Conservation (phyloP, 2,888 invertebrate species). For the Conomelus anceps region DNA sequence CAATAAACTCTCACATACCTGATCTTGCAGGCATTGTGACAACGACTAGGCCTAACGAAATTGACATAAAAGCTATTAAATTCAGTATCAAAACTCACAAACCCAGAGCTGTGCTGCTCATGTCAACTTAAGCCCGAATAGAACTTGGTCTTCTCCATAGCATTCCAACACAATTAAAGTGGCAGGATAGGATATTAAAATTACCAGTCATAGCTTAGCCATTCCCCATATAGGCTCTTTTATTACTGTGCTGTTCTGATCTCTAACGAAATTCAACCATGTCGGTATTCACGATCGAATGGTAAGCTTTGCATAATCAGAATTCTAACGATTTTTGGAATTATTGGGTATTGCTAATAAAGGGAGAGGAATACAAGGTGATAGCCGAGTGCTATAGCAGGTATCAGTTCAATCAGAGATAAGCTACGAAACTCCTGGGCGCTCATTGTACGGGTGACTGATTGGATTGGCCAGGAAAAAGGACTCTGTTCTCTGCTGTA, state of each 20-base stretch:
- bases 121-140: too few species aligned
- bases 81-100: background rate
- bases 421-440: too few species aligned
- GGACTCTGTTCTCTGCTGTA: too few species aligned
- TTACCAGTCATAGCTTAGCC: background rate
- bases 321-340: background rate
- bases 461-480: too few species aligned
- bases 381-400: too few species aligned
- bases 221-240: background rate
- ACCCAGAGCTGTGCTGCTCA: too few species aligned
- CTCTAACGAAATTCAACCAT: background rate
- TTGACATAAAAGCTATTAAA: background rate
- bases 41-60: background rate
- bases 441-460: too few species aligned
- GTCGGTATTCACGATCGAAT: background rate
- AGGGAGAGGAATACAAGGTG: too few species aligned
- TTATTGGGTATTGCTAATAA: background rate
- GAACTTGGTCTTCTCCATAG: too few species aligned
- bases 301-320: background rate
- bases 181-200: background rate
- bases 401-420: too few species aligned
- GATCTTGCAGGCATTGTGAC: background rate
- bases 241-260: too few species aligned
- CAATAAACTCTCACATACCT: background rate
- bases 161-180: background rate